Conservation (phyloP, 2,797 vertebrate genomes). For the Rhinatrema bivittatum region DNA sequence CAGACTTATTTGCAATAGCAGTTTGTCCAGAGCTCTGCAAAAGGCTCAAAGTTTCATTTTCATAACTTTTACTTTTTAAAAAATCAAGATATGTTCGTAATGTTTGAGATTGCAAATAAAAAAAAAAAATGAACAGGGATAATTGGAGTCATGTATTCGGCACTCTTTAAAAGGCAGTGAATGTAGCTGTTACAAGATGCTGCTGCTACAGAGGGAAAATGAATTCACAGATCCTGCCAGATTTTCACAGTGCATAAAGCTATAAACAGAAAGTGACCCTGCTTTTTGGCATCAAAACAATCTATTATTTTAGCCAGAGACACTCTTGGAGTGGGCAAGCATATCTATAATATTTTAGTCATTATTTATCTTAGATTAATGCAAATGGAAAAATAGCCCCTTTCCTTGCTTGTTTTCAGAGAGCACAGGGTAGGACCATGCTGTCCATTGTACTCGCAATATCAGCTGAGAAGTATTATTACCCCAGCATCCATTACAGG, state of each 20-base stretch:
- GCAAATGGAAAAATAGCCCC: constrained; percentile 18
- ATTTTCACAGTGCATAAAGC: neutral
- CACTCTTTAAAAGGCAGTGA: constrained; percentile 12
- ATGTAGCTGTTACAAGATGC: too few relatives aligned
- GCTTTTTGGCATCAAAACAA: constrained; percentile 6
- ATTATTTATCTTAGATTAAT: constrained; percentile 36
- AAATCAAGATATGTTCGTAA: too few relatives aligned
- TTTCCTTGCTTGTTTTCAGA: constrained; percentile 22
- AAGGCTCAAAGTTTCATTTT: too few relatives aligned
- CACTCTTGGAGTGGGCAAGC: constrained; percentile 23
- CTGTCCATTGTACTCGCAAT: constrained; percentile 24
- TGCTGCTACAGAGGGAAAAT: constrained; percentile 17
- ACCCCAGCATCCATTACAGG: constrained; percentile 18
- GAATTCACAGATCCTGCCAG: constrained; percentile 23
- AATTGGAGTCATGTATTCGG: too few relatives aligned
- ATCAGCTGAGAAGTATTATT: constrained; percentile 33
- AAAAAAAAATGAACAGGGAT: too few relatives aligned
- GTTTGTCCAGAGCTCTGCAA: neutral
- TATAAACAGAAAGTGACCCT: constrained; percentile 5
- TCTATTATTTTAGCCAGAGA: constrained; percentile 4
- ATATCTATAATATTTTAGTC: constrained; percentile 24
- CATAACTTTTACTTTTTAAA: too few relatives aligned
- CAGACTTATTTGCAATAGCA: neutral
- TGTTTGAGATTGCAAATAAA: too few relatives aligned
- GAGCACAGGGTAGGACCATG: constrained; percentile 9